Evolutionary conservation across 2,113 vertebrate genomes (phyloP).

Genomic region (Tylochromis polylepis): DNA sequence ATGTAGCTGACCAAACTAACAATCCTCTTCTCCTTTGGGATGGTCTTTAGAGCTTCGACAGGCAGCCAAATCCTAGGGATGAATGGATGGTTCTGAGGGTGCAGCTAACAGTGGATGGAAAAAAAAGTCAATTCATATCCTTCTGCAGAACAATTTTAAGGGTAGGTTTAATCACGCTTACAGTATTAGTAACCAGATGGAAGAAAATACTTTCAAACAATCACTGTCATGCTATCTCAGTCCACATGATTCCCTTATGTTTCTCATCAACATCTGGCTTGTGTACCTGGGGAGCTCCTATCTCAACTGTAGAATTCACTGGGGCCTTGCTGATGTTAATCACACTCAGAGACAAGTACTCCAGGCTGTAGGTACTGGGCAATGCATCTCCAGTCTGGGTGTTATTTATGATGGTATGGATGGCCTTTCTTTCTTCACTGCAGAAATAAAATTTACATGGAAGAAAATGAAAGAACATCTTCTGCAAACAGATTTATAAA

Average conservation of each 20-base stretch:
- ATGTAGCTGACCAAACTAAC: conserved; percentile 51
- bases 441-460: not conserved
- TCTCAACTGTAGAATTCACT: not conserved
- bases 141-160: not conserved
- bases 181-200: not conserved
- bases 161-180: accelerated
- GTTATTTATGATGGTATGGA: conserved; percentile 9
- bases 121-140: not conserved
- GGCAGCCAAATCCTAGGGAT: conserved; percentile 42
- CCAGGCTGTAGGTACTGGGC: not conserved
- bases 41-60: not conserved
- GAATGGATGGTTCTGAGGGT: not conserved
- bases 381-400: accelerated
- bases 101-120: not conserved
- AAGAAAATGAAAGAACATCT: not conserved
- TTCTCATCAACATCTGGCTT: not conserved
- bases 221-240: not conserved
- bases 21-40: not conserved
- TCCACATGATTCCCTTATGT: not conserved
- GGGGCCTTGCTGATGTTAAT: not conserved
- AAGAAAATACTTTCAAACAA: not conserved
- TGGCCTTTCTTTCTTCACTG: conserved; percentile 27
- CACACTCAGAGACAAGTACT: conserved; percentile 5
- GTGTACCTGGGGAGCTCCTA: conserved; percentile 17
- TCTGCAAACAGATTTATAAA: not conserved